Evolutionary conservation across 2,113 vertebrate genomes (phyloP), one percentile per base, ranked within the genome.

Genomic region (Pygoscelis adeliae): DNA sequence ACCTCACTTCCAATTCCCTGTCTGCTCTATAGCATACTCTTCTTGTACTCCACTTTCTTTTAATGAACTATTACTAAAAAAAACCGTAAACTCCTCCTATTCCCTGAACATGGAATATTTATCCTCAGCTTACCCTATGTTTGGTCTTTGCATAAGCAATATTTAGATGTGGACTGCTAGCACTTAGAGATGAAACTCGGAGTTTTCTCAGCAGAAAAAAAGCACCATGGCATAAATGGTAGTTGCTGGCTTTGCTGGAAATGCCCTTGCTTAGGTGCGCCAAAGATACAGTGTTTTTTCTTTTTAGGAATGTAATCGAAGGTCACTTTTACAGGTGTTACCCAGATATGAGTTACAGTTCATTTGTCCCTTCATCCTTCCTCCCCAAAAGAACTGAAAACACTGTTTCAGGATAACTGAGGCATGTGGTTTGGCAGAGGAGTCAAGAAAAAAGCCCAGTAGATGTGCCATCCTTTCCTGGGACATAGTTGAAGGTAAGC

Each of bases 1-100:
- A 94, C 88, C 83, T 93, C 90, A 90, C 47, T 94, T 86, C 59
- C 59, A 93, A 66, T 90, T 85, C 88, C 76, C 46, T 83, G 44
- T 40, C 85, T 89, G 30, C 59, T 81, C 23, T 77, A 14, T 61
- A 83, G 71, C 7, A 0, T 71, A 11, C 40, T 87, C 50, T 38
- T 70, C 71, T 90, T 73, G 72, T 44, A 46, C 21, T 71, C 20
- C 15, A 44, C 29, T 93, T 91, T 63, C 77, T 87, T 52, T 74
- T 93, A 83, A 90, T 90, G 53, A 95, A 46, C 46, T 73, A 84
- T 70, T 93, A 80, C 58, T 32, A 67, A 89, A 89, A 87, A 36
- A 11, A 0, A 0, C 23, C 47, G 46, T 47, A 66, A 82, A 81
- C 22, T 58, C 34, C 15, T 76, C 36, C 38, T 89, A 38, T 92